These are phyloP conservation scores for Mythimna ferrago DNA, from an alignment of 2,888 invertebrate genomes.

Conservation along the genomic window DNA sequence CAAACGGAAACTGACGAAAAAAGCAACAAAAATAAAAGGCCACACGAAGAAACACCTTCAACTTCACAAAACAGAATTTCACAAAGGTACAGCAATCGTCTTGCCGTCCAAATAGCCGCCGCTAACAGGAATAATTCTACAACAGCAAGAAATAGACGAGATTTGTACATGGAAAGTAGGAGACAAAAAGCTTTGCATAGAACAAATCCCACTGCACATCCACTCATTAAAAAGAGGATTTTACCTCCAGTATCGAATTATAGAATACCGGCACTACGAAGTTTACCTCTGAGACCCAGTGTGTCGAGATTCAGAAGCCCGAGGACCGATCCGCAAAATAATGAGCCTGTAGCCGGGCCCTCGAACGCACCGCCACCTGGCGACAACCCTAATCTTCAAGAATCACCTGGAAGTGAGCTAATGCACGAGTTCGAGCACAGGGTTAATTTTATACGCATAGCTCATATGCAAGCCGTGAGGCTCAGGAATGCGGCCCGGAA, in stretches of 20 bases:
- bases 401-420: conserved; percentile 71
- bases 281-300: conserved; percentile 71
- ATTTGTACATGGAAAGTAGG: conserved; percentile 82
- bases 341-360: conserved; percentile 81
- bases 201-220: conserved; percentile 84
- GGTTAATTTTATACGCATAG: conserved; percentile 83
- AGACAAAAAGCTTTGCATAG: conserved; percentile 84
- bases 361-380: conserved; percentile 69
- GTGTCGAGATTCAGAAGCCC: conserved; percentile 61
- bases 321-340: conserved; percentile 65
- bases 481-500: conserved; percentile 83
- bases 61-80: conserved; percentile 61
- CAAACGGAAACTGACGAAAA: conserved; percentile 54
- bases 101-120: conserved; percentile 87
- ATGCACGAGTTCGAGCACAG: conserved; percentile 81
- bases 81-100: conserved; percentile 84
- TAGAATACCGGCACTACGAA: conserved; percentile 82
- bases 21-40: conserved; percentile 53
- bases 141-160: conserved; percentile 83
- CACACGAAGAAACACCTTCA: conserved; percentile 59
- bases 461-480: conserved; percentile 84
- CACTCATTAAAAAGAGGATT: conserved; percentile 77
- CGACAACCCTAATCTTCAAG: conserved; percentile 63
- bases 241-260: conserved; percentile 81
- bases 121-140: conserved; percentile 86